These are phyloP conservation scores for Rhorus exstirpatorius DNA, from an alignment of 2,888 invertebrate species.

Conservation along the genomic window DNA sequence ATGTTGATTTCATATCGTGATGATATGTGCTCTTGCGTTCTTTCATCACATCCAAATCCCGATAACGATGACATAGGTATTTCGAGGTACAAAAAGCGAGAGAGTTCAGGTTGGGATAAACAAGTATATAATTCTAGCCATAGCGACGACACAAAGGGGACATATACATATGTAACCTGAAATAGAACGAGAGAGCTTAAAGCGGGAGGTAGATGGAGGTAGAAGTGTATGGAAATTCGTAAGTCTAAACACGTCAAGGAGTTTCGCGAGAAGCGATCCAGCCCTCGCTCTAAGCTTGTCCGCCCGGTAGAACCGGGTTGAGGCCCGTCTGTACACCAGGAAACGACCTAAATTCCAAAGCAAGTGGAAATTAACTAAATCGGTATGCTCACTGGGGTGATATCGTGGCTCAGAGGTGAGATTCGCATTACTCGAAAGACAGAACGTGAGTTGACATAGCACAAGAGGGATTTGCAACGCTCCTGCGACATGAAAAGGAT, in stretches of 20 bases:
- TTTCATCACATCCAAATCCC: slow-evolving; percentile 46
- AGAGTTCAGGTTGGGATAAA: slow-evolving; percentile 43
- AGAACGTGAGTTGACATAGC: slow-evolving; percentile 49
- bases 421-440: slow-evolving; percentile 56
- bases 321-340: slow-evolving; percentile 62
- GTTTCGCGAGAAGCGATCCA: slow-evolving; percentile 62
- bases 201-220: slow-evolving; percentile 5
- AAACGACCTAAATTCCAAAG: slow-evolving; percentile 73
- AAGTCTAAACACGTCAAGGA: slow-evolving; percentile 69
- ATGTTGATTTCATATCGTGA: slow-evolving; percentile 36
- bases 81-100: slow-evolving; percentile 48
- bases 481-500: slow-evolving; percentile 59
- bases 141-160: slow-evolving; percentile 48
- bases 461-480: slow-evolving; percentile 25
- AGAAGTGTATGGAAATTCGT: slow-evolving; percentile 68
- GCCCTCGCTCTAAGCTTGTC: slow-evolving; percentile 32
- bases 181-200: slow-evolving; percentile 18
- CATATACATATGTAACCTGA: slow-evolving; percentile 37
- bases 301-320: slow-evolving; percentile 28
- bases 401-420: slow-evolving; percentile 34
- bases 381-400: slow-evolving; percentile 49
- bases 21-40: slow-evolving; percentile 13
- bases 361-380: slow-evolving; percentile 73
- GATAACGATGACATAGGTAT: slow-evolving; percentile 59
- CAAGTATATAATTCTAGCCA: slow-evolving; percentile 61